phyloP scores from a whole-genome alignment of 2,113 vertebrate genomes.

The Anser brachyrhynchus region DNA sequence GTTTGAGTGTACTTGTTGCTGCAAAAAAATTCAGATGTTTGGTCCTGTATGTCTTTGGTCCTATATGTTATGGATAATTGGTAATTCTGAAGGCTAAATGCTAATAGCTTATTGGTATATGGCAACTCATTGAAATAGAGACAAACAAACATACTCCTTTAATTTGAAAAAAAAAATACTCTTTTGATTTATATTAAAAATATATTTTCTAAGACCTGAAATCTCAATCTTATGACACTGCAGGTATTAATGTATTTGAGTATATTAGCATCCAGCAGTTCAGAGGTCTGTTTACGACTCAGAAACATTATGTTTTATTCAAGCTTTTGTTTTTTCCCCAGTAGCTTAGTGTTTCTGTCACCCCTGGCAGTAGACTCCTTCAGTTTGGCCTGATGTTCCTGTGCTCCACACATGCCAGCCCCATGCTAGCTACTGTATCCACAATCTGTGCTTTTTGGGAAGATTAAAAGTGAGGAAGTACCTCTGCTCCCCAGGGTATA shows the following conservation, averaged over 20 bases:
- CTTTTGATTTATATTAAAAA: neutral
- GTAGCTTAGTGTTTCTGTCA: neutral
- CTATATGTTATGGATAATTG: neutral
- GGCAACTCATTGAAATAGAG: too few relatives aligned
- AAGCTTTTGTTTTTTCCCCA: neutral
- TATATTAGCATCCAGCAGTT: neutral
- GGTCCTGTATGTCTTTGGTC: neutral
- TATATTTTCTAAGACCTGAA: neutral
- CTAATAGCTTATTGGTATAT: neutral
- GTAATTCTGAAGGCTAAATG: neutral
- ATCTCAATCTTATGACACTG: fast-evolving
- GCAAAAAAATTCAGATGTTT: neutral
- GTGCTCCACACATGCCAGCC: neutral
- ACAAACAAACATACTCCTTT: neutral
- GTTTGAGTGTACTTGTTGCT: neutral
- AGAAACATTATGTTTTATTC: fast-evolving
- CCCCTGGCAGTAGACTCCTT: neutral
- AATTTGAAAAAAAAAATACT: neutral
- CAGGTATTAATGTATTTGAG: fast-evolving
- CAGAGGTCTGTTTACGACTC: neutral
- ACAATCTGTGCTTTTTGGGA: neutral
- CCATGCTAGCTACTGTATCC: neutral
- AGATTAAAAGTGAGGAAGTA: neutral
- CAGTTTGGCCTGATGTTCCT: neutral
- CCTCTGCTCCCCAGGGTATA: neutral